phyloP scores from a whole-genome alignment of 2,113 vertebrate species.

The Varanus komodoensis region DNA sequence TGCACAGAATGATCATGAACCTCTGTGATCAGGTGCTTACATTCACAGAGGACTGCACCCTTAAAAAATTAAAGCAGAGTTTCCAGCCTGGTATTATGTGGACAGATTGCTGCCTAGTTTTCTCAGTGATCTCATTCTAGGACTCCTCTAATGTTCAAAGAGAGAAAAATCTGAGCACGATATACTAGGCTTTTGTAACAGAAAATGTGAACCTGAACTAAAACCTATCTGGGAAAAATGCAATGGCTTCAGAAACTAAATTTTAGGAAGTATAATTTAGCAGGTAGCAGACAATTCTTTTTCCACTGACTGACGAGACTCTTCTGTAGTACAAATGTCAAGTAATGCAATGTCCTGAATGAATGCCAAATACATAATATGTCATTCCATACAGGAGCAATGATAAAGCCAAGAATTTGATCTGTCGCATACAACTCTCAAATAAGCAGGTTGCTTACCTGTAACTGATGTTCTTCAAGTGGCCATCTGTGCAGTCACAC shows the following conservation, averaged over 20 bases:
- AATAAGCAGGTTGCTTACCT: no score
- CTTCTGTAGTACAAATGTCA: background rate
- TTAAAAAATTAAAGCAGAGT: background rate
- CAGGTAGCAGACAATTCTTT: background rate
- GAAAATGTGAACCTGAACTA: background rate
- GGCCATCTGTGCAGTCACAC: no score
- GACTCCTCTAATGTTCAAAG: background rate
- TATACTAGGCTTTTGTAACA: background rate
- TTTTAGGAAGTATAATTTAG: background rate
- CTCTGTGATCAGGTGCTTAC: no score
- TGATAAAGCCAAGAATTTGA: background rate
- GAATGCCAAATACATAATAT: background rate
- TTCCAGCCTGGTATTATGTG: background rate
- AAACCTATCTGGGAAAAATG: background rate
- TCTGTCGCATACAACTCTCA: background rate
- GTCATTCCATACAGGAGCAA: background rate
- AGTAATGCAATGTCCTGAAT: rapidly evolving
- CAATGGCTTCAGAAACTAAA: no score
- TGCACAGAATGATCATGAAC: no score
- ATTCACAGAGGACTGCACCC: no score
- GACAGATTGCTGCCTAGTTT: background rate
- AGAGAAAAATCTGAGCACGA: background rate
- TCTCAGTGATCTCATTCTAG: background rate
- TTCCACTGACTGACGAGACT: background rate
- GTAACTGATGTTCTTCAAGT: no score